A percentile compares a stretch with the other conserved stretches of the same genome.
These are phyloP conservation scores for Chauna torquata DNA, from an alignment of 2,113 vertebrate species.

Conservation along the genomic window DNA sequence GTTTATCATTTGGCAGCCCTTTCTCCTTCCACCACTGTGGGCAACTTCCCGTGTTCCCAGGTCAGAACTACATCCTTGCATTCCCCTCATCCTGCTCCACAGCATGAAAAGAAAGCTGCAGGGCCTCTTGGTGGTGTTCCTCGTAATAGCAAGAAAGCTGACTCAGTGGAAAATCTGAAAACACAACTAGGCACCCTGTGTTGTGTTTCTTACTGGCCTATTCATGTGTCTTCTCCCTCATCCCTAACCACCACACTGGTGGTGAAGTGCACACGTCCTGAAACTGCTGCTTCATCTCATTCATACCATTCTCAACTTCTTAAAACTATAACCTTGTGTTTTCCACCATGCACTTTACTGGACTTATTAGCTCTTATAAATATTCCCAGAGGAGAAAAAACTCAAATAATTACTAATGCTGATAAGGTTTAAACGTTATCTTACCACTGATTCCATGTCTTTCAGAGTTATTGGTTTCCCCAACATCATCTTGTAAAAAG, in stretches of 20 bases:
- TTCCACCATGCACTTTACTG: background rate
- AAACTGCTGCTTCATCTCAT: no score
- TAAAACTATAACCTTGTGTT: background rate
- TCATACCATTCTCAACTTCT: background rate
- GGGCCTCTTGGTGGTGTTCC: background rate
- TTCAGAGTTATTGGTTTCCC: constrained; percentile 94
- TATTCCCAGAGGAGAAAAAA: background rate
- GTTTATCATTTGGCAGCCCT: background rate
- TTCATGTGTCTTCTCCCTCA: background rate
- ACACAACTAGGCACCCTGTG: background rate
- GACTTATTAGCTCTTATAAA: background rate
- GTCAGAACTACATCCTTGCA: background rate
- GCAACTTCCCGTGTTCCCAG: background rate
- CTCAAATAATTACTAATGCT: accelerated
- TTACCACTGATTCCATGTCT: constrained; percentile 98
- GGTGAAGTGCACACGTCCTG: background rate
- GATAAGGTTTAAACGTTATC: background rate
- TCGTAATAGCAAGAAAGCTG: background rate
- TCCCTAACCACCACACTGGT: background rate
- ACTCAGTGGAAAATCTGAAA: background rate
- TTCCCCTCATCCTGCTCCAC: background rate
- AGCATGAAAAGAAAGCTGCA: no score
- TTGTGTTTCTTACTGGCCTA: background rate
- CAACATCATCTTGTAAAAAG: constrained; percentile 98
- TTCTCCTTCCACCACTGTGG: background rate